These are phyloP conservation scores for Notodonta dromedarius DNA, from an alignment of 2,888 invertebrate species.

Conservation along the genomic window DNA sequence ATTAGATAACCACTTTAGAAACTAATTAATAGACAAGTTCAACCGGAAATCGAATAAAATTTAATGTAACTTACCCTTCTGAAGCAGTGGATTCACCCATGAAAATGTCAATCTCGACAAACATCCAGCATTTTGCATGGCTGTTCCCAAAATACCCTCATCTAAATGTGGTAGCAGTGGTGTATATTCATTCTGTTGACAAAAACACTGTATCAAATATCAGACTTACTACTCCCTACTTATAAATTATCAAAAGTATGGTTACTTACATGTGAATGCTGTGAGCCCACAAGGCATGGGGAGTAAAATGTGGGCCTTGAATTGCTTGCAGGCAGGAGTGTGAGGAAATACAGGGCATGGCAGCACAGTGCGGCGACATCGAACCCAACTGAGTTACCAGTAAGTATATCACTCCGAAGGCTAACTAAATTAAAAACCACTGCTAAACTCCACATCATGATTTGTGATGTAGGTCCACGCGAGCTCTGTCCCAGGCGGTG, in stretches of 20 bases:
- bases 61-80: conserved; percentile 84
- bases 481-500: conserved; percentile 86
- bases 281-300: conserved; percentile 76
- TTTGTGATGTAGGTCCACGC: conserved; percentile 88
- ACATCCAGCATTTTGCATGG: conserved; percentile 90
- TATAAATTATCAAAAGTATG: conserved; percentile 2
- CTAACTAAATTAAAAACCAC: conserved; percentile 88
- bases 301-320: conserved; percentile 79
- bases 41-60: background rate
- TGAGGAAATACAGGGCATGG: conserved; percentile 88
- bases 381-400: conserved; percentile 81
- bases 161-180: conserved; percentile 87
- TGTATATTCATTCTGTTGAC: conserved; percentile 84
- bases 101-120: conserved; percentile 91
- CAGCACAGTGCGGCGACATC: conserved; percentile 85
- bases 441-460: conserved; percentile 88
- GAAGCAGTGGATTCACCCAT: conserved; percentile 94
- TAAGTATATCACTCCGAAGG: conserved; percentile 86
- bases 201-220: conserved; percentile 11
- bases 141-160: conserved; percentile 90
- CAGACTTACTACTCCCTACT: background rate
- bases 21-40: conserved; percentile 5
- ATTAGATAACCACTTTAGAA: background rate
- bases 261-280: conserved; percentile 79
- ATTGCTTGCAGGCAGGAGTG: conserved; percentile 86